Evolutionary conservation across 2,888 invertebrate genomes (phyloP).

Genomic region (Synergus umbraculus): DNA sequence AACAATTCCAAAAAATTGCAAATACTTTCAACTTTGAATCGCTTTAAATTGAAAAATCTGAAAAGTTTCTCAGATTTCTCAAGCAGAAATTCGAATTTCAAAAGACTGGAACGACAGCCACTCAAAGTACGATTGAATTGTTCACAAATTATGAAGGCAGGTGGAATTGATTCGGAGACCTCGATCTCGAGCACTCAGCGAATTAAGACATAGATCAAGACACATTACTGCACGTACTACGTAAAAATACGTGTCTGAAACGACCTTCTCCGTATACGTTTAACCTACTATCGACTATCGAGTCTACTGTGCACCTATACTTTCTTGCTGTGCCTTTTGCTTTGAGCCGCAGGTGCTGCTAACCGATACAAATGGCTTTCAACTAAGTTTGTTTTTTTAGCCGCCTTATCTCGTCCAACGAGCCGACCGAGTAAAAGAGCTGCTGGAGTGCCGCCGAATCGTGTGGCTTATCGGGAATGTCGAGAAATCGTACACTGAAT

Average conservation of each 20-base stretch:
- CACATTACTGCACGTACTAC: slow-evolving; percentile 24
- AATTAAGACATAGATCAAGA: slow-evolving; percentile 56
- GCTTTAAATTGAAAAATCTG: too few species aligned
- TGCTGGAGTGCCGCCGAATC: slow-evolving; percentile 44
- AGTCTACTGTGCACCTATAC: slow-evolving; percentile 42
- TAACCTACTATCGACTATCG: slow-evolving; percentile 54
- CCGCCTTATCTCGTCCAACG: slow-evolving; percentile 53
- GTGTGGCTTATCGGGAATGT: slow-evolving; percentile 26
- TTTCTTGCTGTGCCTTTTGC: slow-evolving; percentile 3
- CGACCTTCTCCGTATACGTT: slow-evolving; percentile 51
- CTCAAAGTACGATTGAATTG: not conserved
- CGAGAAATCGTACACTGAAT: slow-evolving; percentile 37
- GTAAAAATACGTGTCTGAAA: slow-evolving; percentile 48
- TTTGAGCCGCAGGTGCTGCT: slow-evolving; percentile 59
- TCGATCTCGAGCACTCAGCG: slow-evolving; percentile 46
- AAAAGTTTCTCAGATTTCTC: not conserved
- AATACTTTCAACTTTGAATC: too few species aligned
- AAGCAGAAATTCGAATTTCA: not conserved
- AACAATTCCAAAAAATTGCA: too few species aligned
- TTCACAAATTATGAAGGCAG: not conserved
- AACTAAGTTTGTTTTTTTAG: slow-evolving; percentile 50
- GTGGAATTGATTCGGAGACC: not conserved
- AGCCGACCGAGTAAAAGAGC: slow-evolving; percentile 50
- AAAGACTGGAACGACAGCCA: not conserved
- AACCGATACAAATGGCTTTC: slow-evolving; percentile 61